phyloP scores from a whole-genome alignment of 1,140 invertebrate genomes.

The Ditylenchus dipsaci region DNA sequence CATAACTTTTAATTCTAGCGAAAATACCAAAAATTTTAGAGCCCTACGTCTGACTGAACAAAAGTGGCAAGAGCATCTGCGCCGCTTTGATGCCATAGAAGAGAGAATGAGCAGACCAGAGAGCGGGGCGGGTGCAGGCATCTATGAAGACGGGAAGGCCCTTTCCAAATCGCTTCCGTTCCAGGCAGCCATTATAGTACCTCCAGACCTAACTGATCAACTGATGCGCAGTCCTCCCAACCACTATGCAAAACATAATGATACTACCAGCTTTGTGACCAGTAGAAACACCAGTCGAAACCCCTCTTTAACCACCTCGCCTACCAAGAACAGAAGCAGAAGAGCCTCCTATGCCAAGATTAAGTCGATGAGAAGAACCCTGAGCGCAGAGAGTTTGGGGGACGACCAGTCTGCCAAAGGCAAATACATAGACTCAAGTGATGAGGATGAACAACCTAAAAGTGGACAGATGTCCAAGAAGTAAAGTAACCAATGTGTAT shows the following conservation, averaged over 20 bases:
- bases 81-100: slow-evolving; percentile 22
- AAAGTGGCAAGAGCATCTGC: slow-evolving; percentile 29
- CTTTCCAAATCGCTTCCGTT: background rate
- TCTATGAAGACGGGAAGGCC: background rate
- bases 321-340: background rate
- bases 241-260: background rate
- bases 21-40: slow-evolving; percentile 34
- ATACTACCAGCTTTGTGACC: background rate
- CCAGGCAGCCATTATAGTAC: background rate
- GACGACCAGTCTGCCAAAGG: background rate
- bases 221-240: background rate
- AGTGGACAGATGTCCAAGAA: background rate
- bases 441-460: background rate
- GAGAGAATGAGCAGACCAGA: background rate
- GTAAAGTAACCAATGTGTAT: background rate
- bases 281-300: background rate
- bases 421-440: background rate
- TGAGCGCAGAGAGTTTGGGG: background rate
- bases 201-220: background rate
- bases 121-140: background rate
- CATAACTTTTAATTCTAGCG: too few species aligned
- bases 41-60: slow-evolving; percentile 26
- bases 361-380: background rate
- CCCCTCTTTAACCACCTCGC: background rate
- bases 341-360: background rate